Percentiles rank a stretch among this genome's conserved stretches.
phyloP scores from a whole-genome alignment of 1,140 invertebrate genomes.

The Ips typographus region DNA sequence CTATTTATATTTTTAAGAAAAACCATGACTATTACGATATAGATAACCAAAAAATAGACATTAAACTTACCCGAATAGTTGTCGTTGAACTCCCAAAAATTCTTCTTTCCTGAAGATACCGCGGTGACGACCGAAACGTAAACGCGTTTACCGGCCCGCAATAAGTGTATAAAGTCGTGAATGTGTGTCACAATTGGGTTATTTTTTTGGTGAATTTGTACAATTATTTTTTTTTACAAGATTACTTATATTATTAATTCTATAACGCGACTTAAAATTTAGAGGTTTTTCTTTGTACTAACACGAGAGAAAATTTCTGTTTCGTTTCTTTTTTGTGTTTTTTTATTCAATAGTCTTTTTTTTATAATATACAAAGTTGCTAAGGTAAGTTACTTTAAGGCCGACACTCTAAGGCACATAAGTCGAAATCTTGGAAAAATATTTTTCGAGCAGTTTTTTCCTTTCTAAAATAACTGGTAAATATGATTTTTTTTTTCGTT shows the following conservation, averaged over 20 bases:
- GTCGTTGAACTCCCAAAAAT: slow-evolving; percentile 11
- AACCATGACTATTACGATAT: not conserved
- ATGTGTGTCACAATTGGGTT: slow-evolving; percentile 29
- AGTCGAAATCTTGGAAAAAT: slow-evolving; percentile 50
- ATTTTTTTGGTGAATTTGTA: slow-evolving; percentile 25
- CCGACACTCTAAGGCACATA: slow-evolving; percentile 51
- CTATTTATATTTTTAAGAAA: no score
- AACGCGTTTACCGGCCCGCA: slow-evolving; percentile 9
- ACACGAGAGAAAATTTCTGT: slow-evolving; percentile 39
- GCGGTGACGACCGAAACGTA: slow-evolving; percentile 4
- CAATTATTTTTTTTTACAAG: slow-evolving; percentile 25
- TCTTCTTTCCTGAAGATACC: slow-evolving; percentile 26
- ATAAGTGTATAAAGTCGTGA: slow-evolving; percentile 11
- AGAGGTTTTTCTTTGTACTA: slow-evolving; percentile 39
- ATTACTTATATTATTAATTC: slow-evolving; percentile 19
- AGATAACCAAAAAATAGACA: slow-evolving; percentile 13
- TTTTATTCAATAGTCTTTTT: slow-evolving; percentile 43
- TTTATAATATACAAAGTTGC: slow-evolving; percentile 50
- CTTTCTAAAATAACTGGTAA: slow-evolving; percentile 44
- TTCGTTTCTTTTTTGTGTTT: slow-evolving; percentile 43
- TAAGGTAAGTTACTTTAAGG: slow-evolving; percentile 50
- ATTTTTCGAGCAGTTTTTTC: slow-evolving; percentile 40
- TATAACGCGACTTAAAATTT: slow-evolving; percentile 37
- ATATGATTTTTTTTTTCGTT: slow-evolving; percentile 31
- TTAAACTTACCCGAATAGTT: slow-evolving; percentile 26